phyloP scores from a whole-genome alignment of 2,113 vertebrate genomes.

The Limnothrissa miodon region DNA sequence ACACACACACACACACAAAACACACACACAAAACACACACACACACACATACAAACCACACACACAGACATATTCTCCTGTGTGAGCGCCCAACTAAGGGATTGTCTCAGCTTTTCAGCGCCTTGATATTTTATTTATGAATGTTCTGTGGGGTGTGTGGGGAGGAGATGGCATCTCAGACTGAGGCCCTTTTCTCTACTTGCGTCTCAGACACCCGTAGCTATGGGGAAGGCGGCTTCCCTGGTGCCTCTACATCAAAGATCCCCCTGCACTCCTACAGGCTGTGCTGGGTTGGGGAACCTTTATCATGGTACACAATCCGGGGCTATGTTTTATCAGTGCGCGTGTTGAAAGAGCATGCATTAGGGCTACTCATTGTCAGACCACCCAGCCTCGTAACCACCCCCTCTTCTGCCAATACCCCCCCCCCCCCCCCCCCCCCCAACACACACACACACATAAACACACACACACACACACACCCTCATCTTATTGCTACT shows the following conservation, averaged over 20 bases:
- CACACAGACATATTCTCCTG: neutral
- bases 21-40: neutral
- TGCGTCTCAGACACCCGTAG: slow-evolving; percentile 52
- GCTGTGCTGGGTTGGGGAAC: slow-evolving; percentile 52
- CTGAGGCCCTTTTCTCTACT: slow-evolving; percentile 45
- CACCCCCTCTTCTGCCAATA: too few relatives aligned
- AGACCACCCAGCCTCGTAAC: slow-evolving; percentile 24
- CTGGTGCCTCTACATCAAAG: slow-evolving; percentile 60
- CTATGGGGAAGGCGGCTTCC: slow-evolving; percentile 50
- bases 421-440: too few relatives aligned
- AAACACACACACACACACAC: too few relatives aligned
- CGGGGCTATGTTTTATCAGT: slow-evolving; percentile 52
- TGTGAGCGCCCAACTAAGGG: slow-evolving; percentile 39
- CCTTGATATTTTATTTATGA: slow-evolving; percentile 72
- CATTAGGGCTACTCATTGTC: slow-evolving; percentile 48
- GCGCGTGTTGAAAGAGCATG: slow-evolving; percentile 62
- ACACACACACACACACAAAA: slow-evolving; percentile 15
- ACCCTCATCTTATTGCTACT: slow-evolving; percentile 41
- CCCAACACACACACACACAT: too few relatives aligned
- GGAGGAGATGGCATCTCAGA: slow-evolving; percentile 30
- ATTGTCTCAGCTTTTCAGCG: slow-evolving; percentile 59
- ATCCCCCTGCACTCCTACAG: slow-evolving; percentile 58
- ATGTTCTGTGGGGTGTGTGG: slow-evolving; percentile 50
- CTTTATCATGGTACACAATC: slow-evolving; percentile 62
- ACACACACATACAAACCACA: neutral